Percentiles rank a stretch among this genome's conserved stretches.
These are phyloP conservation scores for Habroteleia sp. DNA, from an alignment of 2,888 invertebrate species.

Conservation along the genomic window DNA sequence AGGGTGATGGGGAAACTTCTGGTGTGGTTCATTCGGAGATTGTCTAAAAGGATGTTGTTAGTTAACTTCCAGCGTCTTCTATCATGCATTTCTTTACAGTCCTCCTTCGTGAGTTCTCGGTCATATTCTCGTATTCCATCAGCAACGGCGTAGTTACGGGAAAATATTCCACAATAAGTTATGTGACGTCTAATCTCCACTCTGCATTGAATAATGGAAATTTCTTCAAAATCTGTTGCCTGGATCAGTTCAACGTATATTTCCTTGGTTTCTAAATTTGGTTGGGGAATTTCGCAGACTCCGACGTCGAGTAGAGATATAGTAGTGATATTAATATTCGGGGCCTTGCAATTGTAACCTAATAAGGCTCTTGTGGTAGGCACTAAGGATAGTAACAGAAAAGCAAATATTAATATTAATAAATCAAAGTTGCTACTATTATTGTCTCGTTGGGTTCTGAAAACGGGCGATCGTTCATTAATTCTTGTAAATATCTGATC, in stretches of 20 bases:
- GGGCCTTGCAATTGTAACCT: constrained; percentile 32
- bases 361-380: not conserved
- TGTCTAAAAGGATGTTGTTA: not conserved
- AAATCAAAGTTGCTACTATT: too few relatives aligned
- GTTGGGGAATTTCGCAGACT: constrained; percentile 19
- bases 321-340: constrained; percentile 31
- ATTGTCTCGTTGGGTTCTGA: too few relatives aligned
- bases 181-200: not conserved
- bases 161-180: constrained; percentile 6
- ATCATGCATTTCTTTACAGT: not conserved
- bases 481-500: too few relatives aligned
- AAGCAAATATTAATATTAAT: too few relatives aligned
- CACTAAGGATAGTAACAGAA: too few relatives aligned
- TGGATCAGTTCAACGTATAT: constrained; percentile 16
- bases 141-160: not conserved
- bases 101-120: not conserved
- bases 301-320: constrained; percentile 33
- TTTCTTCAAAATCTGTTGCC: not conserved
- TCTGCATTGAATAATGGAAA: constrained; percentile 6
- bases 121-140: constrained; percentile 11
- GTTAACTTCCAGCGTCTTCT: not conserved
- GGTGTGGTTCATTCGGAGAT: not conserved
- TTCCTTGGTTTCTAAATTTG: not conserved
- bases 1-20: constrained; percentile 1
- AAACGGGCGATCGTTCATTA: too few relatives aligned